A percentile compares a stretch with the other conserved stretches of the same genome.
Conservation (phyloP, 2,797 vertebrate species). For the Mus caroli region DNA sequence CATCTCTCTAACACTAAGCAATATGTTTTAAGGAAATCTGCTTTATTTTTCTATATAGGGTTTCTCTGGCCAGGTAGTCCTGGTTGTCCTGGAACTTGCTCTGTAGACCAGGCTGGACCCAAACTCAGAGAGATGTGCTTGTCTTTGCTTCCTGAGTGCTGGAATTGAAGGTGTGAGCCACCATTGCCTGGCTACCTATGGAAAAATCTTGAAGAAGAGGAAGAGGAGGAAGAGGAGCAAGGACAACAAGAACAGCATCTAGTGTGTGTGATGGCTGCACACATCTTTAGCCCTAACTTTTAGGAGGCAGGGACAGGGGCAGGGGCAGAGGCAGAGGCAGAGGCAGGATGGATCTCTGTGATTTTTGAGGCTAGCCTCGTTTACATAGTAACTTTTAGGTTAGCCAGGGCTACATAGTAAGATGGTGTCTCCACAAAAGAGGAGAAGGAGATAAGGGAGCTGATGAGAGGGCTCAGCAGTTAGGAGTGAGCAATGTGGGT, state of each 20-base stretch:
- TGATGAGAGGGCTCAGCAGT: neutral
- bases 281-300: neutral
- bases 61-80: neutral
- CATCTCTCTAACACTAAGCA: too few relatives aligned
- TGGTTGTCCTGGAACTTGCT: neutral
- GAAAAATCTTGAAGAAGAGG: neutral
- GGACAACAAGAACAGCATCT: too few relatives aligned
- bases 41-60: neutral
- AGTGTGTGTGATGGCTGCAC: neutral
- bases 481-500: rapidly evolving
- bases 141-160: neutral
- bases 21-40: too few relatives aligned
- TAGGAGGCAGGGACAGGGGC: neutral
- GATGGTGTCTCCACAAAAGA: neutral
- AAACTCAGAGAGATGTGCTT: neutral
- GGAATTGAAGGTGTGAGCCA: neutral
- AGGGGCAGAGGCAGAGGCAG: too few relatives aligned
- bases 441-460: neutral
- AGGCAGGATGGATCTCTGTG: neutral
- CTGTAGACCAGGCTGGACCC: neutral
- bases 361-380: neutral
- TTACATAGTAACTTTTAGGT: neutral
- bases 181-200: too few relatives aligned
- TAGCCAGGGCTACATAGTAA: neutral
- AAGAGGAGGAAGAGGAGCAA: neutral